A percentile compares a stretch with the other conserved stretches of the same genome.
phyloP scores from a whole-genome alignment of 2,797 vertebrate species.

The Malurus leucopterus region DNA sequence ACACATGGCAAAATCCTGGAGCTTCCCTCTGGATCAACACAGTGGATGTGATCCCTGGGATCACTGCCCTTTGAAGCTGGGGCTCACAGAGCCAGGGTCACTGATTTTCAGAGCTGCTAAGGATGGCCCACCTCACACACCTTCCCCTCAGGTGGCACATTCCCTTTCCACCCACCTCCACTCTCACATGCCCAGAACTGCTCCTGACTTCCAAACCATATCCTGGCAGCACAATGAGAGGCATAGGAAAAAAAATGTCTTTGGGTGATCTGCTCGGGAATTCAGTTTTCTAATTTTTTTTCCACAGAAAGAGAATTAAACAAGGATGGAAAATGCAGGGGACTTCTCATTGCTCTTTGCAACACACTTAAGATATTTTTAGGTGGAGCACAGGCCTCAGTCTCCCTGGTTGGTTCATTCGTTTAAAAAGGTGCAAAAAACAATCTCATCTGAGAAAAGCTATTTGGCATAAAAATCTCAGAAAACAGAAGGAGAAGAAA shows the following conservation, averaged over 20 bases:
- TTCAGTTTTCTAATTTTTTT: background rate
- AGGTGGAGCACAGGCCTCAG: background rate
- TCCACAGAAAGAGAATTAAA: background rate
- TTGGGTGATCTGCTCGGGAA: background rate
- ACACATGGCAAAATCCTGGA: too few species aligned
- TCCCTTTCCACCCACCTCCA: background rate
- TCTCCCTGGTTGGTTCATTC: background rate
- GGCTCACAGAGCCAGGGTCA: background rate
- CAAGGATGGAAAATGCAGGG: background rate
- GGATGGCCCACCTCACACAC: rapidly evolving
- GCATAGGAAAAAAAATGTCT: background rate
- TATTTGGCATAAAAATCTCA: background rate
- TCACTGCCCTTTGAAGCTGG: background rate
- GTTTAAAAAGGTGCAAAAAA: background rate
- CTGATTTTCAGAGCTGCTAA: background rate
- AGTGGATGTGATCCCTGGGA: too few species aligned
- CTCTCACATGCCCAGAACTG: background rate
- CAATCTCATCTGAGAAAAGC: background rate
- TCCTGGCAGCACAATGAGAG: background rate
- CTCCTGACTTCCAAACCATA: background rate
- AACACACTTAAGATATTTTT: background rate
- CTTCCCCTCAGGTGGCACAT: rapidly evolving
- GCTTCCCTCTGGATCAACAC: background rate
- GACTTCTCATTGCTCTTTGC: background rate
- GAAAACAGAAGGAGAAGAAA: background rate